phyloP scores from a whole-genome alignment of 2,797 vertebrate species.

The Orientallactaga sibirica region DNA sequence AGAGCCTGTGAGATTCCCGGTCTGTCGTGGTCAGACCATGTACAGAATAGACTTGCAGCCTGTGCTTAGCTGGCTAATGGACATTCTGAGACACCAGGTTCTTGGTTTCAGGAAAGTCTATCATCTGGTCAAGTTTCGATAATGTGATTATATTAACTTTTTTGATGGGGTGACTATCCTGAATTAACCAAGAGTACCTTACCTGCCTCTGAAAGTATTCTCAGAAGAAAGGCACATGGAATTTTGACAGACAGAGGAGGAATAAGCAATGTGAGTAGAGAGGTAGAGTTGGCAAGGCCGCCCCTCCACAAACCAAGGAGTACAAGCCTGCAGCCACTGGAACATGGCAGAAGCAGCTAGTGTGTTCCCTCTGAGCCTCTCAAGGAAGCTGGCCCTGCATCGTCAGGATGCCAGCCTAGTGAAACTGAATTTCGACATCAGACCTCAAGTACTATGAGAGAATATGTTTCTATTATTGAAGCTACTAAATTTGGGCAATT shows the following conservation, averaged over 20 bases:
- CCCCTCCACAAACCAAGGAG: not conserved
- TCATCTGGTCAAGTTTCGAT: not conserved
- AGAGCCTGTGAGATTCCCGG: not conserved
- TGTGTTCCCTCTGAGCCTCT: not conserved
- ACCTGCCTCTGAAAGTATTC: not conserved
- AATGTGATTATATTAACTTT: not conserved
- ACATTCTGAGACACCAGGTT: not conserved
- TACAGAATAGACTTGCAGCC: not conserved
- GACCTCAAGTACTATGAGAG: not conserved
- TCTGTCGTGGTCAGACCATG: not conserved
- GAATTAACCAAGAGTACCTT: not conserved
- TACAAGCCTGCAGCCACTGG: not conserved
- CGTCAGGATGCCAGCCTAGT: not conserved
- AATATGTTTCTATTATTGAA: not conserved
- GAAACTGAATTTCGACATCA: not conserved
- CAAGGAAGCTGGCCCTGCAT: not conserved
- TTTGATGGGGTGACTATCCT: not conserved
- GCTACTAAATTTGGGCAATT: not conserved
- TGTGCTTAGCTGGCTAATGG: not conserved
- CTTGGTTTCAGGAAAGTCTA: not conserved
- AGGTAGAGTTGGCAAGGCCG: not conserved
- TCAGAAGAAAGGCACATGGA: not conserved
- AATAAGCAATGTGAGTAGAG: not conserved
- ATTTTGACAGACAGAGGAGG: not conserved
- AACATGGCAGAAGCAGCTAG: not conserved